Evolutionary conservation across 2,797 vertebrate genomes (phyloP).

Genomic region (Takifugu ocellatus): DNA sequence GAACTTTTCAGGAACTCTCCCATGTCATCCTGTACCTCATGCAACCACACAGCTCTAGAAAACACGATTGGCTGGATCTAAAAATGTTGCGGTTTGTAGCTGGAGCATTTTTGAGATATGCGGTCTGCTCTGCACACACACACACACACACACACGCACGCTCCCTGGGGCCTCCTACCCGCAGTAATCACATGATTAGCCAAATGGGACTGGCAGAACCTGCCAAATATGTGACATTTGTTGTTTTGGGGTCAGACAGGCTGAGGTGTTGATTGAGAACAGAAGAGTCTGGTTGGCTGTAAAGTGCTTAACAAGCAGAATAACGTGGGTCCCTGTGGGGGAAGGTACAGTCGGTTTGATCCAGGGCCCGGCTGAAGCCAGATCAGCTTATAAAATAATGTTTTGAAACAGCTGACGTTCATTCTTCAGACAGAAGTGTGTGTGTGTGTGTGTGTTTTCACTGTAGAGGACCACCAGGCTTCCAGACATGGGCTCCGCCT

Average conservation of each 20-base stretch:
- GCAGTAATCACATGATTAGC: constrained; percentile 55
- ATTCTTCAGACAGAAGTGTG: constrained; percentile 34
- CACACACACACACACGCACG: not conserved
- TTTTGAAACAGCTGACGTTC: constrained; percentile 41
- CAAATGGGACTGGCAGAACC: constrained; percentile 19
- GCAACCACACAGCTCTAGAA: constrained; percentile 25
- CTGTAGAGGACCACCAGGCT: constrained; percentile 53
- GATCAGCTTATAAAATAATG: constrained; percentile 31
- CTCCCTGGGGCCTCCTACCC: constrained; percentile 37
- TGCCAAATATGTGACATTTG: constrained; percentile 53
- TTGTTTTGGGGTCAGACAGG: constrained; percentile 50
- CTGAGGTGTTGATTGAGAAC: constrained; percentile 50
- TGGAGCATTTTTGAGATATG: constrained; percentile 5
- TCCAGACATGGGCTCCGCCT: constrained; percentile 55
- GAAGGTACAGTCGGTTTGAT: constrained; percentile 38
- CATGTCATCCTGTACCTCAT: constrained; percentile 20
- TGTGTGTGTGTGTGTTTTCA: constrained; percentile 5
- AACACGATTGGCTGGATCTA: constrained; percentile 21
- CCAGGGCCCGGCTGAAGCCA: constrained; percentile 22
- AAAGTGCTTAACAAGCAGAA: constrained; percentile 38
- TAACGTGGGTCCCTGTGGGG: constrained; percentile 25
- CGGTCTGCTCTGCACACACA: constrained; percentile 18
- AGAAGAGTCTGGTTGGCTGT: constrained; percentile 40
- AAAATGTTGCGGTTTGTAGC: constrained; percentile 39
- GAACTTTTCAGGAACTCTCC: constrained; percentile 35